Conservation (phyloP, 2,888 invertebrate genomes). For the Stenoptilia bipunctidactyla region DNA sequence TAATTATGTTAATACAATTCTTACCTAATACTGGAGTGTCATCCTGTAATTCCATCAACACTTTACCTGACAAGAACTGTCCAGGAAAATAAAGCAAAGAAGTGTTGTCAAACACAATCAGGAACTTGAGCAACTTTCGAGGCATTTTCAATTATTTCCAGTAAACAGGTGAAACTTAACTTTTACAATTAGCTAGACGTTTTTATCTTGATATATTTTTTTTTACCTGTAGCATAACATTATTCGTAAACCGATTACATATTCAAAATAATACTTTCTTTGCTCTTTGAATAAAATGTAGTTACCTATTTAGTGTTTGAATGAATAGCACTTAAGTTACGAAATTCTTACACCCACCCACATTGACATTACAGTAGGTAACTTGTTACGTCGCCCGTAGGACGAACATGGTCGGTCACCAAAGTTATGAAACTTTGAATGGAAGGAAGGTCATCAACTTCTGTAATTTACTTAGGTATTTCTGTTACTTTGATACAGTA, state of each 20-base stretch:
- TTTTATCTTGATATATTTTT: too few relatives aligned
- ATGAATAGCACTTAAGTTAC: conserved; percentile 18
- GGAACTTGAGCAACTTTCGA: conserved; percentile 90
- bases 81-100: conserved; percentile 94
- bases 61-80: conserved; percentile 91
- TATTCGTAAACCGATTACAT: too few relatives aligned
- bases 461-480: too few relatives aligned
- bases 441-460: neutral
- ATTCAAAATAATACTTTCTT: too few relatives aligned
- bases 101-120: conserved; percentile 94
- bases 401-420: conserved; percentile 25
- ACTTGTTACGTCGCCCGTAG: conserved; percentile 35
- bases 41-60: conserved; percentile 92
- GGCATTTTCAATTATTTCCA: conserved; percentile 76
- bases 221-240: too few relatives aligned
- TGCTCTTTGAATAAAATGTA: too few relatives aligned
- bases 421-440: conserved; percentile 41
- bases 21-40: conserved; percentile 91
- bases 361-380: conserved; percentile 35
- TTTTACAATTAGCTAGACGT: too few relatives aligned
- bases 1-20: too few relatives aligned
- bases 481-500: too few relatives aligned
- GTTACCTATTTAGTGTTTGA: too few relatives aligned
- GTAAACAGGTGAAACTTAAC: too few relatives aligned
- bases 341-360: conserved; percentile 43